Evolutionary conservation across 2,888 invertebrate species (phyloP).

Genomic region (Piscicola geometra): DNA sequence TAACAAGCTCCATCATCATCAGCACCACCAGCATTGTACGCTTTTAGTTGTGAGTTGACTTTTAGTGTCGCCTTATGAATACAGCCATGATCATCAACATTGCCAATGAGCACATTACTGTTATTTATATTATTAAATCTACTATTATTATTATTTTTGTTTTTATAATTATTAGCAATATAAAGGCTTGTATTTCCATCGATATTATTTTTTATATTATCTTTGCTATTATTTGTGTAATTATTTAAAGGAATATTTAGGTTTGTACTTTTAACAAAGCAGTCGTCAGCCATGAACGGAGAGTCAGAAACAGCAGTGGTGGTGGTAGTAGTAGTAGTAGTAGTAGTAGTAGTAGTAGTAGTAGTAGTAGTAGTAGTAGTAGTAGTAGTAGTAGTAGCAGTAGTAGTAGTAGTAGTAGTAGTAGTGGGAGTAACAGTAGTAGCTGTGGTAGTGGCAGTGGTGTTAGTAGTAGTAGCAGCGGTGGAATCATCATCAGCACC

Average conservation of each 20-base stretch:
- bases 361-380: slow-evolving; percentile 8
- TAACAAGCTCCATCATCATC: slow-evolving; percentile 16
- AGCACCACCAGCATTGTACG: slow-evolving; percentile 26
- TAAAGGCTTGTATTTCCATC: slow-evolving; percentile 16
- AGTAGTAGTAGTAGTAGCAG: slow-evolving; percentile 19
- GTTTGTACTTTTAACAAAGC: neutral
- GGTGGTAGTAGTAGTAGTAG: slow-evolving; percentile 20
- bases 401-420: slow-evolving; percentile 22
- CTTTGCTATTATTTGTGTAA: slow-evolving; percentile 13
- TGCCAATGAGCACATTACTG: neutral
- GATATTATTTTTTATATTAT: slow-evolving; percentile 21
- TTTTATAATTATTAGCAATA: slow-evolving; percentile 22
- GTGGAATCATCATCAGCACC: too few relatives aligned
- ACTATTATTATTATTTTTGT: slow-evolving; percentile 13
- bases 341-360: slow-evolving; percentile 15
- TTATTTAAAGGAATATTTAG: slow-evolving; percentile 2
- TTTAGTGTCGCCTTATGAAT: neutral
- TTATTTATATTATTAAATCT: slow-evolving; percentile 6
- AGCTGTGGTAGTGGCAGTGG: too few relatives aligned
- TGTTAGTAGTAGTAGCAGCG: too few relatives aligned
- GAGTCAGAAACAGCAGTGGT: slow-evolving; percentile 1
- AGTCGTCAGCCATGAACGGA: neutral
- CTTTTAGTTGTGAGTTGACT: neutral
- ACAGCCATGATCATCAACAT: slow-evolving; percentile 14
- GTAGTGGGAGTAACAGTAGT: slow-evolving; percentile 15